These are phyloP conservation scores for Canis aureus DNA, from an alignment of 2,113 vertebrate species.

Conservation along the genomic window DNA sequence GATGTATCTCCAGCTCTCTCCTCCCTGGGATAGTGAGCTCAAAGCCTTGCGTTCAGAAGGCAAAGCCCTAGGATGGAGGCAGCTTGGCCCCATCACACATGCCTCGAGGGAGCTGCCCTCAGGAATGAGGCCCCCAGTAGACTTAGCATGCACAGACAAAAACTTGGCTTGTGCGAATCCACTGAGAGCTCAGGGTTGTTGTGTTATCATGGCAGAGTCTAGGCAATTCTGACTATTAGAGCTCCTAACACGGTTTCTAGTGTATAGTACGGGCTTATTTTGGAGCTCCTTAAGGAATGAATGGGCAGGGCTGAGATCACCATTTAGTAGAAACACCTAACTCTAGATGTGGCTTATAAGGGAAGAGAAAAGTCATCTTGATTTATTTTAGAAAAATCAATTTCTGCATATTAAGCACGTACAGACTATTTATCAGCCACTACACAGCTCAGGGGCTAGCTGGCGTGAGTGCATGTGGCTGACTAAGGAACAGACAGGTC, in stretches of 20 bases:
- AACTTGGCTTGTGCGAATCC: not conserved
- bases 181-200: not conserved
- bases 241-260: not conserved
- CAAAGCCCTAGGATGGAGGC: too few species aligned
- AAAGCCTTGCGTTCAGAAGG: not conserved
- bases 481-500: not conserved
- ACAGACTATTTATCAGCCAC: constrained; percentile 30
- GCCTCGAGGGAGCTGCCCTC: not conserved
- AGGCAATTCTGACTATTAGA: not conserved
- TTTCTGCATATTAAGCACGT: constrained; percentile 32
- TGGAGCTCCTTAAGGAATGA: not conserved
- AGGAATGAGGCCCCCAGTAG: not conserved
- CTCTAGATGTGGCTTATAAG: not conserved
- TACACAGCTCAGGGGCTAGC: not conserved
- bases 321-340: not conserved
- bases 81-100: not conserved
- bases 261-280: not conserved
- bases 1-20: not conserved
- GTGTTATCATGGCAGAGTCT: not conserved
- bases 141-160: not conserved
- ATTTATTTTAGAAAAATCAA: not conserved
- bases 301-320: not conserved
- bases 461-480: not conserved
- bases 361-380: not conserved
- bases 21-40: not conserved